A percentile compares a stretch with the other conserved stretches of the same genome.
These are phyloP conservation scores for Plebejus argus DNA, from an alignment of 2,888 invertebrate species.

Conservation along the genomic window DNA sequence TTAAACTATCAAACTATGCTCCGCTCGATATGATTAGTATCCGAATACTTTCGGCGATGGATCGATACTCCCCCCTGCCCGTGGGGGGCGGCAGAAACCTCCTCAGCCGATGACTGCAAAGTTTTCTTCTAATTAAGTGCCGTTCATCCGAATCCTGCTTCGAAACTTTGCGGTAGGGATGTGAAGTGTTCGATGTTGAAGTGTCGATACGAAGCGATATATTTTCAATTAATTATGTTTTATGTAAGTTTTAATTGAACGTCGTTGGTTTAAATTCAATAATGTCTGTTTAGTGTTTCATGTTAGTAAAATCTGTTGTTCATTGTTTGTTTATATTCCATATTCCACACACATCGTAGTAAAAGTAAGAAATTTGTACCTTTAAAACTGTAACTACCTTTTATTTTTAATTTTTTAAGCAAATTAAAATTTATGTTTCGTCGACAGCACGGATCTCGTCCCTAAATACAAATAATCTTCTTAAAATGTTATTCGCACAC, in stretches of 20 bases:
- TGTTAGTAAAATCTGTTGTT: not conserved
- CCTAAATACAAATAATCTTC: slow-evolving; percentile 14
- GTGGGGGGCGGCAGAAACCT: slow-evolving; percentile 11
- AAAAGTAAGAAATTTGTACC: not conserved
- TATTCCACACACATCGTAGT: not conserved
- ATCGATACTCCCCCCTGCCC: slow-evolving; percentile 36
- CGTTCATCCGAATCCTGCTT: slow-evolving; percentile 38
- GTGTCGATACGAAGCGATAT: not conserved
- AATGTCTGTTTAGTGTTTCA: not conserved
- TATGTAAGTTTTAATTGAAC: not conserved
- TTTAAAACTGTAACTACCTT: not conserved
- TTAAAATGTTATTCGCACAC: slow-evolving; percentile 1
- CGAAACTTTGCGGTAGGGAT: slow-evolving; percentile 29
- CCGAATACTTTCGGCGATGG: slow-evolving; percentile 31
- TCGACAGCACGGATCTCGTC: not conserved
- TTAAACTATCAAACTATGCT: slow-evolving; percentile 12
- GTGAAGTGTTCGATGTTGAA: slow-evolving; percentile 1
- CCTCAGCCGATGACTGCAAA: slow-evolving; percentile 50
- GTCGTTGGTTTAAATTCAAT: not conserved
- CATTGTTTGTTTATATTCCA: not conserved
- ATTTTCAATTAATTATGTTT: not conserved
- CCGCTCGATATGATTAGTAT: slow-evolving; percentile 4
- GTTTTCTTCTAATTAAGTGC: slow-evolving; percentile 58
- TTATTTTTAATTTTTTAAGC: not conserved
- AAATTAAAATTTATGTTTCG: not conserved